These are phyloP conservation scores for Poeciliopsis occidentalis DNA, from an alignment of 2,113 vertebrate species.

Conservation along the genomic window DNA sequence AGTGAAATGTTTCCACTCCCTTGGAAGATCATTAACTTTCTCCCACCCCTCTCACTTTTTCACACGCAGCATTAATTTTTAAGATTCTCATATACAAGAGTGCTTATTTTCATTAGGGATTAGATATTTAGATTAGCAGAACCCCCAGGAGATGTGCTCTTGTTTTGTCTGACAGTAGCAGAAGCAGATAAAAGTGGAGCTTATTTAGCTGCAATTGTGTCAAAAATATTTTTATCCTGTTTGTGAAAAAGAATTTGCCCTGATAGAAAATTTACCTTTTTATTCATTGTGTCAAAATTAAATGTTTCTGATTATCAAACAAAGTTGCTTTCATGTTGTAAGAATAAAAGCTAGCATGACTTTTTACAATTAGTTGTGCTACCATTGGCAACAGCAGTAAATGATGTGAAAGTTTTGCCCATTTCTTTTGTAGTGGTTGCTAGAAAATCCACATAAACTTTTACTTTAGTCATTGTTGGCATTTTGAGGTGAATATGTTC, in stretches of 20 bases:
- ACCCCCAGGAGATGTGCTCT: neutral
- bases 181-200: neutral
- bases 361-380: too few species aligned
- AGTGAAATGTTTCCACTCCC: neutral
- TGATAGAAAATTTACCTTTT: too few species aligned
- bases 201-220: neutral
- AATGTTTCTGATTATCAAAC: too few species aligned
- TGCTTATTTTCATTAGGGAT: constrained; percentile 11
- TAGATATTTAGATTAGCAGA: neutral
- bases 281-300: too few species aligned
- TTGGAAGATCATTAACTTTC: neutral
- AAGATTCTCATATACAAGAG: neutral
- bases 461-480: too few species aligned
- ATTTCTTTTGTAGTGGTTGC: too few species aligned
- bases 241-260: neutral
- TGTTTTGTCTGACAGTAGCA: constrained; percentile 1
- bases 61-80: neutral
- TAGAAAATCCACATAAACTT: too few species aligned
- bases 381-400: too few species aligned
- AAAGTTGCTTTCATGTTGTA: too few species aligned
- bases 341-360: too few species aligned
- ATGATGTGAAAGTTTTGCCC: too few species aligned
- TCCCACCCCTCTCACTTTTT: neutral
- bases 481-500: neutral
- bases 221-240: neutral